Percentiles rank a stretch among this genome's conserved stretches.
Conservation (phyloP, 2,113 vertebrate species). For the Nymphicus hollandicus region DNA sequence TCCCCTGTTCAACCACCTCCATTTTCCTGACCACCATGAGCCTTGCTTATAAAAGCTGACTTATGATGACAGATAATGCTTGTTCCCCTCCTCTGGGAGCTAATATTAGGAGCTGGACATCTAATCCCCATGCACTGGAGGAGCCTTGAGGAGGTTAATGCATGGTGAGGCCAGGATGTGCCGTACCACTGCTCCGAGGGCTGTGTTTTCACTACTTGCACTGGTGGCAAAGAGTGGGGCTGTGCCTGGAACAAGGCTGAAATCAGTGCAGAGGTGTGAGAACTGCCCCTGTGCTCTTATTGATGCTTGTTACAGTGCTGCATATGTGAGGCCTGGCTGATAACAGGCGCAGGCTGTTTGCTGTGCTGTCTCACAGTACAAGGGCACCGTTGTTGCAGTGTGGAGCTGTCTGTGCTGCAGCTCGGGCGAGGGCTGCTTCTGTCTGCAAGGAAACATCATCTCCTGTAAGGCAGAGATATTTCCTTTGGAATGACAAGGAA, state of each 20-base stretch:
- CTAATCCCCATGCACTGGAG: neutral
- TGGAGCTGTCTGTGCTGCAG: conserved; percentile 15
- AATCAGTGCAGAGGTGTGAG: neutral
- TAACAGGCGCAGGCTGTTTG: neutral
- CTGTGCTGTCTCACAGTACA: neutral
- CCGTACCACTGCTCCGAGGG: neutral
- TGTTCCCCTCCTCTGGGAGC: neutral
- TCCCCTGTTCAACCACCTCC: accelerated
- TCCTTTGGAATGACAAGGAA: neutral
- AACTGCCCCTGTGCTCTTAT: neutral
- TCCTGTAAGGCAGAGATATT: neutral
- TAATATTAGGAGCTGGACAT: neutral
- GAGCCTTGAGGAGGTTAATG: neutral
- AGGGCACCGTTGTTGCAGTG: neutral
- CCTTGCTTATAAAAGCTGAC: neutral
- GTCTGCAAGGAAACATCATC: conserved; percentile 4
- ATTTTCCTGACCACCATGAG: neutral
- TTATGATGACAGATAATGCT: neutral
- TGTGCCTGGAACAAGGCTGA: neutral
- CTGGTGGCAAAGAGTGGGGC: neutral
- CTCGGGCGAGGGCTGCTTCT: neutral
- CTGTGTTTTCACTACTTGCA: neutral
- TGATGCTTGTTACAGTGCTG: neutral
- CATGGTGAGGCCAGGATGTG: accelerated
- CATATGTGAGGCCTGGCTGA: neutral